phyloP scores from a whole-genome alignment of 2,113 vertebrate genomes.

The Hypanus sabinus region DNA sequence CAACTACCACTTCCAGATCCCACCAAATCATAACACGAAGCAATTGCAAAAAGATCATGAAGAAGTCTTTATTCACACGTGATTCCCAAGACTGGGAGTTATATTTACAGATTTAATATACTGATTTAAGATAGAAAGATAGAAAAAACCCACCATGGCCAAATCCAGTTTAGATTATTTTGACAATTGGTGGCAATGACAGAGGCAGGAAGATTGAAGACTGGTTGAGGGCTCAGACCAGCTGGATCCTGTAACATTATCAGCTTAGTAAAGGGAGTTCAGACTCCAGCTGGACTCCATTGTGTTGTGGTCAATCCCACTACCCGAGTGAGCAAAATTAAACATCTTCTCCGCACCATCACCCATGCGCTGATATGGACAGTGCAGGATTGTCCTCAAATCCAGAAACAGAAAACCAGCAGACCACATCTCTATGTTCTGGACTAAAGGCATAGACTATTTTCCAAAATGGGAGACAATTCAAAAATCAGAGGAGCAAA shows the following conservation, averaged over 20 bases:
- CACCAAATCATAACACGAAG: background rate
- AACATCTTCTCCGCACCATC: background rate
- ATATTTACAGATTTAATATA: constrained; percentile 24
- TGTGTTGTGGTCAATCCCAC: background rate
- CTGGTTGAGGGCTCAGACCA: background rate
- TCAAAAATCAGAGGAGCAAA: too few species aligned
- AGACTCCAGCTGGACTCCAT: too few species aligned
- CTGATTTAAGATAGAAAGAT: background rate
- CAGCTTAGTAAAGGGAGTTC: background rate
- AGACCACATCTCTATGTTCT: background rate
- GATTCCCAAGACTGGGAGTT: constrained; percentile 13
- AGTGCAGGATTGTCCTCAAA: background rate
- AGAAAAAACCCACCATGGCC: constrained; percentile 19
- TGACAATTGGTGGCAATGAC: background rate
- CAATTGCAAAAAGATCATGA: constrained; percentile 26
- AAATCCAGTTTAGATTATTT: background rate
- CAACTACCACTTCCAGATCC: too few species aligned
- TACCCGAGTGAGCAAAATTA: background rate
- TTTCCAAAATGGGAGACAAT: too few species aligned
- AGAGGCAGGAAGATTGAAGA: too few species aligned
- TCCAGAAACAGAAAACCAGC: too few species aligned
- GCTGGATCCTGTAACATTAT: background rate
- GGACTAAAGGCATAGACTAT: too few species aligned
- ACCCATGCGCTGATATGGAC: background rate
- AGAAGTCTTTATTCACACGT: constrained; percentile 29